Percentiles rank a stretch among this genome's conserved stretches.
These are phyloP conservation scores for Cotesia typhae DNA, from an alignment of 1,140 invertebrate genomes.

Conservation along the genomic window DNA sequence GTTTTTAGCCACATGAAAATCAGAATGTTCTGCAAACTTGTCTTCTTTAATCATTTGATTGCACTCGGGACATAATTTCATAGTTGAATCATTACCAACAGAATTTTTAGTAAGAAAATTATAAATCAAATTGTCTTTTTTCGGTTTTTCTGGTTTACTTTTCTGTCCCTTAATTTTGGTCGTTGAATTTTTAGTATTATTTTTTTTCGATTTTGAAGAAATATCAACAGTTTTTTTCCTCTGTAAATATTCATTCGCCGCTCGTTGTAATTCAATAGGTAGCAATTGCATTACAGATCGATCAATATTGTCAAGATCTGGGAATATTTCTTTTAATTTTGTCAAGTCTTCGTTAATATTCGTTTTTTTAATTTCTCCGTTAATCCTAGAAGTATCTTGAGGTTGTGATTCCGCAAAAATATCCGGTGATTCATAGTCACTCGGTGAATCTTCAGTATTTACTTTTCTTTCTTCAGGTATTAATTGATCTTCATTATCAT, in stretches of 20 bases:
- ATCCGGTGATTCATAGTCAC: neutral
- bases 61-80: slow-evolving; percentile 69
- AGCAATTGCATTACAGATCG: slow-evolving; percentile 55
- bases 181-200: neutral
- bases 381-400: neutral
- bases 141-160: neutral
- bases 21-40: slow-evolving; percentile 72
- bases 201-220: slow-evolving; percentile 17
- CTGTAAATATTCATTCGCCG: slow-evolving; percentile 54
- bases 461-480: neutral
- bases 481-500: neutral
- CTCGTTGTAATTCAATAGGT: slow-evolving; percentile 56
- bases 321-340: slow-evolving; percentile 64
- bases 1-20: slow-evolving; percentile 77
- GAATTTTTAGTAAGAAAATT: slow-evolving; percentile 29
- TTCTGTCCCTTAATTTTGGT: slow-evolving; percentile 9
- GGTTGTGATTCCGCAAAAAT: neutral
- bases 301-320: slow-evolving; percentile 63
- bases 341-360: slow-evolving; percentile 3
- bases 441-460: neutral
- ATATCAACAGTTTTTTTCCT: slow-evolving; percentile 39
- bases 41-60: slow-evolving; percentile 68
- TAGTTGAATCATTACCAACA: slow-evolving; percentile 14
- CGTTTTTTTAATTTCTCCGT: neutral
- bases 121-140: slow-evolving; percentile 19